These are phyloP conservation scores for Cardiocondyla obscurior DNA, from an alignment of 1,140 invertebrate species.

Conservation along the genomic window DNA sequence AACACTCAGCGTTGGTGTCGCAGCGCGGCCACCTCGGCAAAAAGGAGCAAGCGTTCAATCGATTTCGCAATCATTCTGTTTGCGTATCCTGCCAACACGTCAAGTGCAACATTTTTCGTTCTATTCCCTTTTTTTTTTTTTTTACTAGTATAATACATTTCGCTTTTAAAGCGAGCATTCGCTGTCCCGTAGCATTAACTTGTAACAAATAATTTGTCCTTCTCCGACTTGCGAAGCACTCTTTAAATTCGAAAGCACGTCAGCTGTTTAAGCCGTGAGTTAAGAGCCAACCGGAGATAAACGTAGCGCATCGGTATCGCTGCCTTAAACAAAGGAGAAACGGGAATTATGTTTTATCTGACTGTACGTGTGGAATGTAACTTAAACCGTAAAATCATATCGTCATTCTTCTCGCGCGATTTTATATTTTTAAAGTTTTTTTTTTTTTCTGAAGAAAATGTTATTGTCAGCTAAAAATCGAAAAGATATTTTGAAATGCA, in stretches of 20 bases:
- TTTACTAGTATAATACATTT: neutral
- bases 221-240: neutral
- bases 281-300: neutral
- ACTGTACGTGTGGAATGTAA: neutral
- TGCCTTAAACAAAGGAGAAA: slow-evolving; percentile 1
- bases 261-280: neutral
- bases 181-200: neutral
- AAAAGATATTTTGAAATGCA: slow-evolving; percentile 26
- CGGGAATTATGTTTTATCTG: neutral
- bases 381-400: neutral
- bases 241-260: slow-evolving; percentile 32
- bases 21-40: slow-evolving; percentile 45
- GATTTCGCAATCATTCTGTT: slow-evolving; percentile 1
- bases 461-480: too few species aligned
- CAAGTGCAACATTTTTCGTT: neutral
- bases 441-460: neutral
- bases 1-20: slow-evolving; percentile 46
- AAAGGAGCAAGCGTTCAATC: slow-evolving; percentile 44
- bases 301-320: neutral
- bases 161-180: neutral
- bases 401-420: neutral
- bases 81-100: neutral
- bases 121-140: neutral
- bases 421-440: neutral
- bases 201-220: neutral